Base-by-base conservation (phyloP, 2,797 vertebrate genomes). In the Paramormyrops hopkinsi region DNA sequence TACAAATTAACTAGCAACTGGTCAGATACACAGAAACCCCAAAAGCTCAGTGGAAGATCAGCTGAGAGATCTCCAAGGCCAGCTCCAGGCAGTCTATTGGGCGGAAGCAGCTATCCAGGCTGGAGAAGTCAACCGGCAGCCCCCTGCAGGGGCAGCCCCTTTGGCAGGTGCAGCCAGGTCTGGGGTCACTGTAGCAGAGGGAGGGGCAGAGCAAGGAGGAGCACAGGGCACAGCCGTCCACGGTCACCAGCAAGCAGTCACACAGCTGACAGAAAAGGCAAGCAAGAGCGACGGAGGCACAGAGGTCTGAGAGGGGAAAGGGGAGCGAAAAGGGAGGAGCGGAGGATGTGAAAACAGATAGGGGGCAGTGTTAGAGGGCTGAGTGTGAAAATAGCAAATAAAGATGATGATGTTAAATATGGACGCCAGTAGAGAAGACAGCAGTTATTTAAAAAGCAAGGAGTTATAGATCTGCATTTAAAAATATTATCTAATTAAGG, bases 81-180 rank as follows among this genome's bases (percentile, higher is more conserved):
- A 97, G 94, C 90, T 97, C 96, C 92, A 97, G 94, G 82, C 96
- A 97, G 92, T 97, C 96, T 0, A 95, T 92, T 0, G 94, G 92
- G 17, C 93, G 93, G 1, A 95, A 92, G 90, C 96, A 96, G 90
- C 95, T 79, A 53, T 95, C 93, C 12, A 95, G 94, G 76, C 91
- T 0, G 14, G 90, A 51, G 48, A 33, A 59, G 54, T 87, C 33
- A 11, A 17, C 22, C 3, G n/a, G 33, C 14, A 33, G 19, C 37
- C 19, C 86, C 0, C 79, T 54, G 0, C 88, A 92, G 90, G 92
- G 37, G 22, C 92, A 89, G 19, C 53, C 53, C 53, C 17, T 91
- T 0, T 82, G 59, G 0, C 88, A 92, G 90, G 92, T 33, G 22
- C 92, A 89, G n/a, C 51, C 54, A 17, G 91, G 93, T 53, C 85